phyloP scores from a whole-genome alignment of 2,113 vertebrate species.

The Syngnathus typhle region DNA sequence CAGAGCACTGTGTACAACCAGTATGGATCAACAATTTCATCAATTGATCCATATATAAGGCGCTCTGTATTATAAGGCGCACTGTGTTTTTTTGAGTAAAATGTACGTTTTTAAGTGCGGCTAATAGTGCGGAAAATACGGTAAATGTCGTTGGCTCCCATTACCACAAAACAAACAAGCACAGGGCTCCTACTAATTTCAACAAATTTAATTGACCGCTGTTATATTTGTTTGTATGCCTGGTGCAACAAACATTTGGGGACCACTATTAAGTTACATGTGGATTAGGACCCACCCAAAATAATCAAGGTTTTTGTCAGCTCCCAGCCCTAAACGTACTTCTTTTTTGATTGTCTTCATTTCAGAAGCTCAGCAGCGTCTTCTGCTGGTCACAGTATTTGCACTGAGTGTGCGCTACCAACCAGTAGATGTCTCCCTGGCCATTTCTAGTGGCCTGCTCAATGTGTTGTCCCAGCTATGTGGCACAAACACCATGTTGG shows the following conservation, averaged over 20 bases:
- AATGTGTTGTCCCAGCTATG: conserved; percentile 92
- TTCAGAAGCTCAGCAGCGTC: conserved; percentile 91
- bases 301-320: neutral
- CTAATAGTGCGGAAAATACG: too few species aligned
- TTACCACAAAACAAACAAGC: too few species aligned
- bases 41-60: too few species aligned
- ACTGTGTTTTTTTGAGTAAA: too few species aligned
- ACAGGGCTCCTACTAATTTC: too few species aligned
- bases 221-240: too few species aligned
- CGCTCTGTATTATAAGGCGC: too few species aligned
- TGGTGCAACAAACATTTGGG: neutral
- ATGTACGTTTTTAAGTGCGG: too few species aligned
- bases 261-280: neutral
- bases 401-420: conserved; percentile 95
- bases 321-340: neutral
- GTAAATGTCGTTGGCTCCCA: too few species aligned
- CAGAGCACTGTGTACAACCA: too few species aligned
- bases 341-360: neutral
- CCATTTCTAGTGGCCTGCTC: conserved; percentile 90
- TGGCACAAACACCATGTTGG: conserved; percentile 91
- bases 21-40: too few species aligned
- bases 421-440: conserved; percentile 92
- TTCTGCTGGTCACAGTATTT: conserved; percentile 94
- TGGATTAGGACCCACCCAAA: neutral
- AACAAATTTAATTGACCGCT: too few species aligned